phyloP scores from a whole-genome alignment of 1,140 invertebrate species.

The Chrysomallon squamiferum region DNA sequence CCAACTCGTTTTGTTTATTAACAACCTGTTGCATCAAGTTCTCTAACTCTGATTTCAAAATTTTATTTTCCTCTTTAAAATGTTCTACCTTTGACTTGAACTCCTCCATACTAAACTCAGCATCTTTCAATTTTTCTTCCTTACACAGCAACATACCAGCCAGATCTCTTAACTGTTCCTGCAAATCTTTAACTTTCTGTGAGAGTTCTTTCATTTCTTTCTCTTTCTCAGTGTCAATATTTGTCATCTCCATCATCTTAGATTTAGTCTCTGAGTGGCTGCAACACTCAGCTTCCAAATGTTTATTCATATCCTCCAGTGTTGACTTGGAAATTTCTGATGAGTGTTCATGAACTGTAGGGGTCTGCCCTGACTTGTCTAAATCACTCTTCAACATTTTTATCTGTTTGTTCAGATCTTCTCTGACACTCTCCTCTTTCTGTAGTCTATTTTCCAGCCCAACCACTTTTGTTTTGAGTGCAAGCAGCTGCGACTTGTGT shows the following conservation, averaged over 20 bases:
- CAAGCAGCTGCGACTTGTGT: slow-evolving; percentile 35
- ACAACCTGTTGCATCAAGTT: slow-evolving; percentile 9
- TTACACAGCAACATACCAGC: background rate
- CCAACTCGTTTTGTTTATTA: background rate
- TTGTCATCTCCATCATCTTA: slow-evolving; percentile 10
- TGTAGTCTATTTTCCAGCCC: slow-evolving; percentile 7
- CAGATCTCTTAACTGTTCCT: slow-evolving; percentile 10
- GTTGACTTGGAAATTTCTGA: slow-evolving; percentile 22
- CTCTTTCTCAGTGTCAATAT: slow-evolving; percentile 7
- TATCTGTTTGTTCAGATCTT: slow-evolving; percentile 26
- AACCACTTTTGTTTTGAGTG: slow-evolving; percentile 12
- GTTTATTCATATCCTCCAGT: slow-evolving; percentile 12
- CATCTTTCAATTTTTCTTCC: slow-evolving; percentile 2
- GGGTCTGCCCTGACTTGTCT: slow-evolving; percentile 19
- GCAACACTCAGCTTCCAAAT: slow-evolving; percentile 9
- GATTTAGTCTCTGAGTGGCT: slow-evolving; percentile 10
- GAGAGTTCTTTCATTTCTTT: slow-evolving; percentile 2
- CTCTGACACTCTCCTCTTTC: slow-evolving; percentile 21
- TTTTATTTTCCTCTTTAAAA: slow-evolving; percentile 3
- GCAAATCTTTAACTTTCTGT: background rate
- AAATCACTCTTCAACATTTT: slow-evolving; percentile 32
- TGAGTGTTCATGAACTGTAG: slow-evolving; percentile 25
- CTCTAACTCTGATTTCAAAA: slow-evolving; percentile 3
- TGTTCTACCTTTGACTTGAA: background rate
- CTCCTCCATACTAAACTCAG: background rate